These are phyloP conservation scores for Beris morrisii DNA, from an alignment of 2,888 invertebrate species.

Conservation along the genomic window DNA sequence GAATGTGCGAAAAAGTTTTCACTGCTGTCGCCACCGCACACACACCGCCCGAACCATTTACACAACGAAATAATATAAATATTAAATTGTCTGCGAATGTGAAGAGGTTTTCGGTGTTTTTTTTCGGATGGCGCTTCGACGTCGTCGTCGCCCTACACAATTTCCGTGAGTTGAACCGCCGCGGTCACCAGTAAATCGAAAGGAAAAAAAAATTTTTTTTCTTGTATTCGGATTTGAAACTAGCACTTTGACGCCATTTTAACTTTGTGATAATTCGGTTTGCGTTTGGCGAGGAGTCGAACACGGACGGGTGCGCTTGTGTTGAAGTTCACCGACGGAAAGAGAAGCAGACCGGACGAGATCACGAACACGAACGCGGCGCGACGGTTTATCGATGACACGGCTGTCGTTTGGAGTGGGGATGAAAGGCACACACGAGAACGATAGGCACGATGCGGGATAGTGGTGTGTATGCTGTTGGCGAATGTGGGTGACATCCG, in stretches of 20 bases:
- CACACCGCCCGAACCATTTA: constrained; percentile 22
- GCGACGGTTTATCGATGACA: neutral
- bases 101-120: constrained; percentile 1
- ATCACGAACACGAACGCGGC: constrained; percentile 25
- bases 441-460: no score
- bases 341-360: constrained; percentile 27
- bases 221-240: constrained; percentile 34
- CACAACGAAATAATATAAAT: constrained; percentile 25
- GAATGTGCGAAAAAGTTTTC: neutral
- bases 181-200: constrained; percentile 34
- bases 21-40: constrained; percentile 12
- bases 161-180: constrained; percentile 23
- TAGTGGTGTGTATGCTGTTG: no score
- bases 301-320: constrained; percentile 34
- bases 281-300: constrained; percentile 8
- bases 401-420: no score
- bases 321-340: constrained; percentile 30
- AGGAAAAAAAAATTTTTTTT: constrained; percentile 19
- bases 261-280: constrained; percentile 24
- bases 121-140: neutral
- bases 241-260: constrained; percentile 40
- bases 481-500: no score
- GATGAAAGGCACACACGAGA: no score
- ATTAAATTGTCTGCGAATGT: constrained; percentile 11
- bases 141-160: constrained; percentile 28